Conservation (phyloP, 2,888 invertebrate genomes). For the Venusia cambrica region DNA sequence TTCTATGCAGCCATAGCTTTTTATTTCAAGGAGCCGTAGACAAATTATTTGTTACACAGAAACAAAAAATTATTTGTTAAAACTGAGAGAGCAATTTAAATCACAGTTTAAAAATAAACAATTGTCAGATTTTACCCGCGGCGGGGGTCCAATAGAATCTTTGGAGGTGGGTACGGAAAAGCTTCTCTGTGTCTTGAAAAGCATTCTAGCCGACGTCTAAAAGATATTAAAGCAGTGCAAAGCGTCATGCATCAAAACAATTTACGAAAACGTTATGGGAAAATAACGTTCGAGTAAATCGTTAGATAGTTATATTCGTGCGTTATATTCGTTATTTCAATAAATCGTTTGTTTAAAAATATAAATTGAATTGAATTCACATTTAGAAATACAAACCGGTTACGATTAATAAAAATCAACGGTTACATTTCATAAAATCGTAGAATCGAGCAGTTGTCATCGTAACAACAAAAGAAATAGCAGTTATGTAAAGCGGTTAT, state of each 20-base stretch:
- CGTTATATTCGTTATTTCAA: constrained; percentile 24
- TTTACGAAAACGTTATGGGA: no score
- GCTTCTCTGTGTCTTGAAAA: constrained; percentile 95
- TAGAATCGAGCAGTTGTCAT: not conserved
- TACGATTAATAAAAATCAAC: constrained; percentile 2
- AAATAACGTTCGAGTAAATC: constrained; percentile 19
- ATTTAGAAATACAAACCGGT: no score
- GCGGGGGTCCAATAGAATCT: constrained; percentile 81
- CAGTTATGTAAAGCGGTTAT: constrained; percentile 1
- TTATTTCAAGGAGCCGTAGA: not conserved
- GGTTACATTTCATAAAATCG: constrained; percentile 1
- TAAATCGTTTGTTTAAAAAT: no score
- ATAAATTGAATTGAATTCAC: no score
- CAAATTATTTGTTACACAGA: no score
- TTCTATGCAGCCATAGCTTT: constrained; percentile 6
- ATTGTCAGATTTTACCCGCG: constrained; percentile 58
- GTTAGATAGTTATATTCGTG: constrained; percentile 15
- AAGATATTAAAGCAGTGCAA: constrained; percentile 47
- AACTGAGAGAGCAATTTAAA: no score
- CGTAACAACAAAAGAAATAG: constrained; percentile 1
- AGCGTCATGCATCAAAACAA: constrained; percentile 34
- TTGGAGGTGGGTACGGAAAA: constrained; percentile 96
- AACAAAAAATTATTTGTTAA: no score
- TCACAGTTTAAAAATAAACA: no score
- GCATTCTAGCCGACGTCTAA: constrained; percentile 84